Evolutionary conservation across 64 coral and sea anemone species (phyloP).

Genomic region (Montipora cactus): DNA sequence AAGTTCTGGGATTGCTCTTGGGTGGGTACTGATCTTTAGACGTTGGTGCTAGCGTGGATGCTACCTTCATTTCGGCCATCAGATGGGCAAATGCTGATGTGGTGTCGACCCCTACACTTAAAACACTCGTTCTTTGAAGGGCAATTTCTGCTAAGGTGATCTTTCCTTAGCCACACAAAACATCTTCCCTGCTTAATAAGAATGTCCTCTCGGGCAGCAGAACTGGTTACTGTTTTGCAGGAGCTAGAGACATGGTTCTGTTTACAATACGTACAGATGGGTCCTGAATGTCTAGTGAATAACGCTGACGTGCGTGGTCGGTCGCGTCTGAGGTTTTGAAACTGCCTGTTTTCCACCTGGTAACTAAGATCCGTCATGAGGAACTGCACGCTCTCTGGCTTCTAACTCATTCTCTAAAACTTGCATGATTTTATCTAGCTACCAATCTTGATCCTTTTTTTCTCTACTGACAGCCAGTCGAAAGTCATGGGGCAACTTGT

Average conservation of each 20-base stretch:
- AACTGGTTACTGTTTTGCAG: background rate
- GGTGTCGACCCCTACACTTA: conserved; percentile 7
- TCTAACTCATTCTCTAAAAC: conserved; percentile 35
- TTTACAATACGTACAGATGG: conserved; percentile 10
- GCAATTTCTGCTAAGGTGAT: conserved; percentile 33
- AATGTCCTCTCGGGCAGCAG: too few species aligned
- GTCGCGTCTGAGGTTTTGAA: background rate
- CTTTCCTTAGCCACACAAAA: background rate
- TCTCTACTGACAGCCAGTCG: conserved; percentile 13
- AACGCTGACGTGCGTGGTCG: background rate
- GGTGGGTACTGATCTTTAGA: background rate
- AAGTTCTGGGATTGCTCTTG: background rate
- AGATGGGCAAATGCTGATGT: background rate
- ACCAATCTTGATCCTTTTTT: conserved; percentile 9
- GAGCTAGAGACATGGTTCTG: background rate
- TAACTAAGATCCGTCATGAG: background rate
- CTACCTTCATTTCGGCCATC: background rate
- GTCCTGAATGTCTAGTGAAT: background rate
- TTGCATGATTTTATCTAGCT: conserved; percentile 5
- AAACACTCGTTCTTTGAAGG: background rate
- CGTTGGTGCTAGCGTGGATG: background rate
- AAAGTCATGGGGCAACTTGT: conserved; percentile 30
- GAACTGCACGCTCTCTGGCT: conserved; percentile 26
- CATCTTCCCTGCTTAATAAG: conserved; percentile 32
- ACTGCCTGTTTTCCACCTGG: background rate